phyloP scores from a whole-genome alignment of 2,797 vertebrate species.

The Protonibea diacanthus region DNA sequence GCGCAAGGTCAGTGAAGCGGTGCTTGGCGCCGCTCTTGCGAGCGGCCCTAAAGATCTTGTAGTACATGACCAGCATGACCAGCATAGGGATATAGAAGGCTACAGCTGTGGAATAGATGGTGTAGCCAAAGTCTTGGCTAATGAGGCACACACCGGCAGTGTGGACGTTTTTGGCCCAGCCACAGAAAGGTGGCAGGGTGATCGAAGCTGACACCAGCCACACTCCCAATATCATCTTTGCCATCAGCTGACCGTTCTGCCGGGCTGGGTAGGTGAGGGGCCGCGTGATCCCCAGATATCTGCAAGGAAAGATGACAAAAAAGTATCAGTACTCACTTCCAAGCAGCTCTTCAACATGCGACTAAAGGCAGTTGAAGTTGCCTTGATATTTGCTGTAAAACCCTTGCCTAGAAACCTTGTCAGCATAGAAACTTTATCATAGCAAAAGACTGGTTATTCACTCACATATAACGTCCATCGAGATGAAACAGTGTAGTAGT shows the following conservation, averaged over 20 bases:
- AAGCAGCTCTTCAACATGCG: conserved; percentile 3
- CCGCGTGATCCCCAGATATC: conserved; percentile 88
- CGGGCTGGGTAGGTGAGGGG: conserved; percentile 88
- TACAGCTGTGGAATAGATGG: conserved; percentile 88
- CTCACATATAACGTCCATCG: not conserved
- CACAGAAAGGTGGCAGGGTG: conserved; percentile 88
- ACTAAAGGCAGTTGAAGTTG: conserved; percentile 3
- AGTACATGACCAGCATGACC: conserved; percentile 90
- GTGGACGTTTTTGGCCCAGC: conserved; percentile 88
- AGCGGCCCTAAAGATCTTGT: conserved; percentile 89
- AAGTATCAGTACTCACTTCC: conserved; percentile 18
- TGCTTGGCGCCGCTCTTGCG: conserved; percentile 88
- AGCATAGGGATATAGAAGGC: conserved; percentile 91
- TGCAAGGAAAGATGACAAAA: conserved; percentile 62
- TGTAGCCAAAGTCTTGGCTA: conserved; percentile 89
- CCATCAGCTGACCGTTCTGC: conserved; percentile 89
- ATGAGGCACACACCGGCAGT: conserved; percentile 87
- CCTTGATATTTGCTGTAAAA: conserved; percentile 18
- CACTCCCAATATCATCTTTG: conserved; percentile 88
- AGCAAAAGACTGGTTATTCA: not conserved
- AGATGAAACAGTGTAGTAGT: conserved; percentile 16
- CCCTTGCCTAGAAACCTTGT: conserved; percentile 12
- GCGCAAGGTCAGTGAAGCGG: conserved; percentile 83
- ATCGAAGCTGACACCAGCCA: conserved; percentile 89
- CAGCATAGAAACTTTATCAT: conserved; percentile 3